These are phyloP conservation scores for Amphiprion percula DNA, from an alignment of 2,113 vertebrate genomes.

Conservation along the genomic window DNA sequence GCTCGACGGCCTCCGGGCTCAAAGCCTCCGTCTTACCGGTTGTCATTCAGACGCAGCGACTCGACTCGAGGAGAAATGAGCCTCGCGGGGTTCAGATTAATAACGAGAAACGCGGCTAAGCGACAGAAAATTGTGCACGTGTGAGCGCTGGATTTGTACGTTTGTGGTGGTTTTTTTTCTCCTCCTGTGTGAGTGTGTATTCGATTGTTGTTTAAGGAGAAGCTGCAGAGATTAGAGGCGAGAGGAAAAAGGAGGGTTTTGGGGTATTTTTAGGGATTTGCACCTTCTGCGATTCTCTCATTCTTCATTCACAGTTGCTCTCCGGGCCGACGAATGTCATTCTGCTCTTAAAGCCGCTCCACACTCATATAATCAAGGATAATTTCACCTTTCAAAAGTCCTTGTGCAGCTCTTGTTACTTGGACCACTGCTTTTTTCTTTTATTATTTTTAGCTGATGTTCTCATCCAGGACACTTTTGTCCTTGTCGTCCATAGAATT, in stretches of 20 bases:
- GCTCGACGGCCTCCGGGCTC: slow-evolving; percentile 39
- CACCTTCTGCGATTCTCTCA: not conserved
- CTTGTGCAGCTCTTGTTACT: slow-evolving; percentile 56
- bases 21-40: slow-evolving; percentile 26
- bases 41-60: slow-evolving; percentile 43
- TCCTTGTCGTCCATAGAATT: not conserved
- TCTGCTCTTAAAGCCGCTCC: slow-evolving; percentile 43
- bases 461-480: slow-evolving; percentile 12
- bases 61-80: slow-evolving; percentile 18
- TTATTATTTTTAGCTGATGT: slow-evolving; percentile 17
- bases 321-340: slow-evolving; percentile 50
- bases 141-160: slow-evolving; percentile 3
- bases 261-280: slow-evolving; percentile 63
- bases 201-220: slow-evolving; percentile 34
- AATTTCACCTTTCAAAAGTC: slow-evolving; percentile 68
- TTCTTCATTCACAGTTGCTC: slow-evolving; percentile 56
- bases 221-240: slow-evolving; percentile 32
- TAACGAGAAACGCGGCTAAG: slow-evolving; percentile 25
- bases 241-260: slow-evolving; percentile 35
- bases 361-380: slow-evolving; percentile 59
- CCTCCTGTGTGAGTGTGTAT: not conserved
- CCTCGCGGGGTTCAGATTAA: slow-evolving; percentile 30
- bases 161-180: not conserved
- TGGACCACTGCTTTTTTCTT: slow-evolving; percentile 17
- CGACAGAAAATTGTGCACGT: slow-evolving; percentile 20